Evolutionary conservation across 2,888 invertebrate genomes (phyloP).

Genomic region (Philaethria dido): DNA sequence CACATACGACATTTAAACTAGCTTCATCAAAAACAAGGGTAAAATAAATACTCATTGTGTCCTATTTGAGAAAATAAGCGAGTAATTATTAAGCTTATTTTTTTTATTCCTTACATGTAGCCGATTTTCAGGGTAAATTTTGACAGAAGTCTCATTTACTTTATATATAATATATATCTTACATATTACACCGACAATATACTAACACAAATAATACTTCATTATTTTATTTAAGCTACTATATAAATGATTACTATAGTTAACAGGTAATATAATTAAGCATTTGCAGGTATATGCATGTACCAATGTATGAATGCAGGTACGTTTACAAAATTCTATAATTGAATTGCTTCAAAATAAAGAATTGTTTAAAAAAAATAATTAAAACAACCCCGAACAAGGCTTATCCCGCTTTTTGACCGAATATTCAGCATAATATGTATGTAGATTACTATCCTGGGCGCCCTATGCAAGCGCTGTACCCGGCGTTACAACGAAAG

Average conservation of each 20-base stretch:
- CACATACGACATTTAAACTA: too few relatives aligned
- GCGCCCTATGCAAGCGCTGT: conserved; percentile 18
- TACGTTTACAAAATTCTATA: background rate
- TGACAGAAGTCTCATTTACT: too few relatives aligned
- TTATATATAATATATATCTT: too few relatives aligned
- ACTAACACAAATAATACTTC: too few relatives aligned
- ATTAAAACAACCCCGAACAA: conserved; percentile 12
- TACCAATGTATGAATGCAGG: background rate
- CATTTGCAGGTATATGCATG: background rate
- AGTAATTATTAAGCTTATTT: background rate
- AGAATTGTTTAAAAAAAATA: background rate
- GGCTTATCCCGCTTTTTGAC: conserved; percentile 10
- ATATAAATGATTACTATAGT: background rate
- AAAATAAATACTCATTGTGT: background rate
- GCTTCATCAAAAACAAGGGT: too few relatives aligned
- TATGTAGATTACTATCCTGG: conserved; percentile 21
- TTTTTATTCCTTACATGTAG: too few relatives aligned
- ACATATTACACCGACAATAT: too few relatives aligned
- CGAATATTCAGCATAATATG: conserved; percentile 16
- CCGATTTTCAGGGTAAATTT: too few relatives aligned
- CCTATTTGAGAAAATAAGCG: background rate
- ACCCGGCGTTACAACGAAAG: conserved; percentile 24
- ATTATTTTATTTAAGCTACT: too few relatives aligned
- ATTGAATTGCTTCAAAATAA: background rate
- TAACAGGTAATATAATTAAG: background rate